A percentile compares a stretch with the other conserved stretches of the same genome.
phyloP scores from a whole-genome alignment of 2,113 vertebrate species.

The Piliocolobus tephrosceles region DNA sequence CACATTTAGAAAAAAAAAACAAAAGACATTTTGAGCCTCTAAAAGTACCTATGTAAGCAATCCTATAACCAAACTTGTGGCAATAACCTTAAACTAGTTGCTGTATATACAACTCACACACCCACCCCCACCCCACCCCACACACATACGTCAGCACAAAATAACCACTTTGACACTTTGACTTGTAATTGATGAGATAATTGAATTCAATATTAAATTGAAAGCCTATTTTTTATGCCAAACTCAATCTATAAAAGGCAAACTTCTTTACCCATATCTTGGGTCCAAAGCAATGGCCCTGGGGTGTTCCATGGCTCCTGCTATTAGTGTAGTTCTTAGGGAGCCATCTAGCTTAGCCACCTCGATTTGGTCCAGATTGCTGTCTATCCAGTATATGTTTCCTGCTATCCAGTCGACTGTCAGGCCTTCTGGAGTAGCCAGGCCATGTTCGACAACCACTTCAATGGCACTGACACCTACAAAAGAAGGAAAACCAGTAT shows the following conservation, averaged over 20 bases:
- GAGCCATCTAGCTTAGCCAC: constrained; percentile 96
- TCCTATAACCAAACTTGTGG: not conserved
- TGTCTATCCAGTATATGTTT: constrained; percentile 99
- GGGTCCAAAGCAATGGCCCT: constrained; percentile 97
- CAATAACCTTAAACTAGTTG: not conserved
- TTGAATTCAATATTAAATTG: not conserved
- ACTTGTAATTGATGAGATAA: not conserved
- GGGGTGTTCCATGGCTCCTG: constrained; percentile 98
- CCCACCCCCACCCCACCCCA: not conserved
- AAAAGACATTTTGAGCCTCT: not conserved
- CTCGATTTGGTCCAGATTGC: constrained; percentile 99
- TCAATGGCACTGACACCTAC: constrained; percentile 95
- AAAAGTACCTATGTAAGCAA: not conserved
- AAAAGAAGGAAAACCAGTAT: not conserved
- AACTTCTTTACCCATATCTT: constrained; percentile 91
- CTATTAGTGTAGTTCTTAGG: constrained; percentile 95
- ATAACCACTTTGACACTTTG: not conserved
- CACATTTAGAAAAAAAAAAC: not conserved
- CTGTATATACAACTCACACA: not conserved
- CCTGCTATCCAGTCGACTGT: constrained; percentile 98
- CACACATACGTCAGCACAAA: not conserved
- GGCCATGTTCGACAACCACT: constrained; percentile 95
- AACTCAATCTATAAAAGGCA: not conserved
- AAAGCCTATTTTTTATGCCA: not conserved
- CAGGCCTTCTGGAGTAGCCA: constrained; percentile 97